Evolutionary conservation across 2,113 vertebrate genomes (phyloP).

Genomic region (Chlamydotis undulata): DNA sequence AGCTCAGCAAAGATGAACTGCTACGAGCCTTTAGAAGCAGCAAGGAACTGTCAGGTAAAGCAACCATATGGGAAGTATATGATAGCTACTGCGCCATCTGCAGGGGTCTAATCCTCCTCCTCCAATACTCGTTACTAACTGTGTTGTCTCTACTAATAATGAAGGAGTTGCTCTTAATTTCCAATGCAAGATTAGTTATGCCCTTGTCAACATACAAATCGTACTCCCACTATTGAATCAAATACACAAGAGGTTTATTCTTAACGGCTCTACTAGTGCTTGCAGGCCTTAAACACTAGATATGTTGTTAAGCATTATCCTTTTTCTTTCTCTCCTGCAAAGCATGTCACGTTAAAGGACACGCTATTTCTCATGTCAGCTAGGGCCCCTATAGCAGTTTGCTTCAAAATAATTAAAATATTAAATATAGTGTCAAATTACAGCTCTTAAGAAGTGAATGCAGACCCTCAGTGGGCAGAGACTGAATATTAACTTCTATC

Average conservation of each 20-base stretch:
- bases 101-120: neutral
- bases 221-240: neutral
- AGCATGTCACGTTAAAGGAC: neutral
- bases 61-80: neutral
- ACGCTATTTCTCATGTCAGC: neutral
- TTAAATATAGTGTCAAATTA: conserved; percentile 18
- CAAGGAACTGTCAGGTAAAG: neutral
- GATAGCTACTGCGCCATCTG: neutral
- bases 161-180: neutral
- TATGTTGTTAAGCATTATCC: neutral
- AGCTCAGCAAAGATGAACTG: neutral
- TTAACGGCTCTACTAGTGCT: neutral
- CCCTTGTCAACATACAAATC: neutral
- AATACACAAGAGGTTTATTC: neutral
- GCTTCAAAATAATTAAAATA: neutral
- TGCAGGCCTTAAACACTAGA: neutral
- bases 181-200: neutral
- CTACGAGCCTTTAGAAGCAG: neutral
- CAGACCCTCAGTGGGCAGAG: neutral
- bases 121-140: neutral
- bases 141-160: neutral
- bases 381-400: neutral
- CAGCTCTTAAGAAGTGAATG: neutral
- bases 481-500: conserved; percentile 30
- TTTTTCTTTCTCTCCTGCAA: neutral